These are phyloP conservation scores for Macquaria ambigua DNA, from an alignment of 2,113 vertebrate genomes.

Conservation along the genomic window DNA sequence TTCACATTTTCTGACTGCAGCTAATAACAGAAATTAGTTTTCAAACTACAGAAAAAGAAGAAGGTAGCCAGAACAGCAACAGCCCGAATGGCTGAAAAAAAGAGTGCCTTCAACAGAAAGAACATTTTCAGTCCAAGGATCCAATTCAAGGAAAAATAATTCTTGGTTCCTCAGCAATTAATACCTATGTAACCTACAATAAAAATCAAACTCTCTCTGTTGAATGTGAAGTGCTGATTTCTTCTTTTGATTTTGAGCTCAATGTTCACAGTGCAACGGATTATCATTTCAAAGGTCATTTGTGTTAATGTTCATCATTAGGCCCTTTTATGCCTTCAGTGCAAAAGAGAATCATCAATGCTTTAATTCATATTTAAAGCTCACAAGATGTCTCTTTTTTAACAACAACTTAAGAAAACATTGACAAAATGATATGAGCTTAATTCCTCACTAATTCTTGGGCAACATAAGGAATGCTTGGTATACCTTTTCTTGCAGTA, in stretches of 20 bases:
- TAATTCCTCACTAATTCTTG: not conserved
- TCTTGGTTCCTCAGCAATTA: not conserved
- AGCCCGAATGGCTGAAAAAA: not conserved
- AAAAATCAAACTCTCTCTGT: not conserved
- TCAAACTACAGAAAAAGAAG: not conserved
- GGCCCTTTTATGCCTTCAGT: not conserved
- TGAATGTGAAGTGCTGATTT: not conserved
- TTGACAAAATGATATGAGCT: not conserved
- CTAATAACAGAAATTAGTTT: not conserved
- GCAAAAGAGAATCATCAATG: not conserved
- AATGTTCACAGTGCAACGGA: not conserved
- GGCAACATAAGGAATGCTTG: not conserved
- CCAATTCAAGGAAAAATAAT: not conserved
- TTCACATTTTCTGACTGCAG: not conserved
- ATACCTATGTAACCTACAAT: too few relatives aligned
- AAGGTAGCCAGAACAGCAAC: not conserved
- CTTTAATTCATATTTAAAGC: not conserved
- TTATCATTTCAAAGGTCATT: not conserved
- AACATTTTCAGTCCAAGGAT: not conserved
- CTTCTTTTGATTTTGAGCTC: not conserved
- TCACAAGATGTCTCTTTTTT: not conserved
- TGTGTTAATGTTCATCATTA: not conserved
- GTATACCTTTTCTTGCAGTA: constrained; percentile 19
- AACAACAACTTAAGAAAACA: not conserved
- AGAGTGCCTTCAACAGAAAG: not conserved